Percentiles rank a stretch among this genome's conserved stretches.
Conservation (phyloP, 2,113 vertebrate species). For the Regulus satrapa region DNA sequence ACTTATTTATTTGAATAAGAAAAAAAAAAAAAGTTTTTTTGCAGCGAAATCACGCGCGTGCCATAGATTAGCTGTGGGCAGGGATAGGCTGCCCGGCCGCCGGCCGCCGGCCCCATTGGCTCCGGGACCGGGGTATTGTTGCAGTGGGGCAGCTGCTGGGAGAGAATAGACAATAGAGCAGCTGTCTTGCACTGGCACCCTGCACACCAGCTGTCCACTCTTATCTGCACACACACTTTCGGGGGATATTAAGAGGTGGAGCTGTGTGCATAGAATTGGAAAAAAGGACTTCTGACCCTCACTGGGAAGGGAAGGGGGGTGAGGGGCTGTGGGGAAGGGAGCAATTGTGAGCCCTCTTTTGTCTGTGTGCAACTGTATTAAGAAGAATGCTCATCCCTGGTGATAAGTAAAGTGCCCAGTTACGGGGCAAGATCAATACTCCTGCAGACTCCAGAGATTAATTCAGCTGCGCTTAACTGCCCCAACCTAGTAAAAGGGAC, state of each 20-base stretch:
- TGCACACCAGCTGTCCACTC: slow-evolving; percentile 99
- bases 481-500: not conserved
- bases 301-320: slow-evolving; percentile 86
- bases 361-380: slow-evolving; percentile 87
- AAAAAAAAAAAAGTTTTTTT: slow-evolving; percentile 69
- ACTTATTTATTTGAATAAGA: slow-evolving; percentile 79
- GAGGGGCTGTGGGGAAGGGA: slow-evolving; percentile 63
- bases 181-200: slow-evolving; percentile 98
- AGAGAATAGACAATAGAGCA: slow-evolving; percentile 99
- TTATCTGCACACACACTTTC: slow-evolving; percentile 95
- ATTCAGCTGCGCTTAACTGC: slow-evolving; percentile 59
- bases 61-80: slow-evolving; percentile 88
- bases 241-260: slow-evolving; percentile 90
- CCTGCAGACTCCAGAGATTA: slow-evolving; percentile 53
- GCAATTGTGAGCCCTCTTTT: slow-evolving; percentile 87
- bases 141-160: slow-evolving; percentile 92
- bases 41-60: slow-evolving; percentile 91
- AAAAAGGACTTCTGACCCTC: slow-evolving; percentile 97
- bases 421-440: slow-evolving; percentile 61
- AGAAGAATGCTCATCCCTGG: slow-evolving; percentile 81
- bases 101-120: slow-evolving; percentile 82
- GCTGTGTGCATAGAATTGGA: slow-evolving; percentile 86
- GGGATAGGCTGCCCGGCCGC: slow-evolving; percentile 75
- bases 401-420: slow-evolving; percentile 72
- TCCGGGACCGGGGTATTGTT: slow-evolving; percentile 72